Base-by-base conservation (phyloP, 92 coral and sea anemone genomes). In the Parazoanthus swiftii region DNA sequence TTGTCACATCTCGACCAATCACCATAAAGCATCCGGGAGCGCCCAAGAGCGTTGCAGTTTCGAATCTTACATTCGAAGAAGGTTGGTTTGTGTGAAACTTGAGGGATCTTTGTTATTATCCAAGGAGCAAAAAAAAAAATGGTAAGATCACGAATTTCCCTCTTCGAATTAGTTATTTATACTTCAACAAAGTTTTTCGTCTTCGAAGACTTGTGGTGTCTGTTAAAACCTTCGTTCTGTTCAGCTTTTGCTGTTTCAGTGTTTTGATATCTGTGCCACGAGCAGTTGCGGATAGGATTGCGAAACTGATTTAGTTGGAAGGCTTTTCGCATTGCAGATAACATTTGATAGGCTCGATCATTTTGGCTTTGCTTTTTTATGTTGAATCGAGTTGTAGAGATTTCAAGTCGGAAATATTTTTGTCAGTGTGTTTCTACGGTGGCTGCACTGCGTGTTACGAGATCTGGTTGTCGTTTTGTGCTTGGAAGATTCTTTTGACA, bases 11-110 rank as follows among this genome's bases (percentile, higher is more conserved):
- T 71, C 87, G 44, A 71, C 87, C 87, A 84, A 84, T 84, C 87
- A 84, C 16, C 70, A 26, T 44, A 70, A 70, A 84, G 87, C 87
- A 84, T 84, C 67, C 87, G 87, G 87, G 87, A 84, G 87, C 87
- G 87, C 87, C 87, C 79, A 72, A 72, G 79, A 68, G 59, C 79
- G 87, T 71, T 84, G 87, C 79, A 84, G 87, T 84, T 84, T 84
- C 87, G 87, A 84, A 84, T 84, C 87, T 84, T 84, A 76, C 79
- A 84, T 84, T 84, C 78, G 87, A 70, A 84, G 87, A 46, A 54
- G 87, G 87, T 42, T 63, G 36, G 36, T 29, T 84, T 70, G 68
- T n/a, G 63, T 44, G 15, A 18, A 39, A 71, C 44, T 25, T 26
- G 48, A 68, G 86, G 10, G 68, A 81, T 65, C 38, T 82, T 70